These are phyloP conservation scores for Porites australiensis DNA, from an alignment of 64 coral and sea anemone species.

Conservation along the genomic window DNA sequence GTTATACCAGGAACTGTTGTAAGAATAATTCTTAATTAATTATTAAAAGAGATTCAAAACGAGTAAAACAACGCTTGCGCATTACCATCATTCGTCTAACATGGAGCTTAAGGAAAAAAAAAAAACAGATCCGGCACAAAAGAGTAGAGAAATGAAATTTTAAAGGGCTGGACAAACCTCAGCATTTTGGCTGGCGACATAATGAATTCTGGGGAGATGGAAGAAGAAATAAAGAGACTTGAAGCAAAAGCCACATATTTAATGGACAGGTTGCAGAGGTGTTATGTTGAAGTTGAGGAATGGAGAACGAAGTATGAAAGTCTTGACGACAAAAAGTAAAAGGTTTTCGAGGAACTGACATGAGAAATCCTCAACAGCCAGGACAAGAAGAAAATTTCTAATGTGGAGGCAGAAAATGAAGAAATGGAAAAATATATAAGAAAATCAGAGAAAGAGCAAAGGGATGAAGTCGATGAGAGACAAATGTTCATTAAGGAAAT, in stretches of 20 bases:
- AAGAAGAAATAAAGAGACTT: conserved; percentile 7
- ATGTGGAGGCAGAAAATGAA: conserved; percentile 9
- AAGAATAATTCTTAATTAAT: too few species aligned
- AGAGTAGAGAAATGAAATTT: too few species aligned
- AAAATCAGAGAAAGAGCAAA: not conserved
- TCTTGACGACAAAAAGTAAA: not conserved
- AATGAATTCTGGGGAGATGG: too few species aligned
- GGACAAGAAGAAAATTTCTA: not conserved
- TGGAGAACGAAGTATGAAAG: conserved; percentile 14
- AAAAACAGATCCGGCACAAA: too few species aligned
- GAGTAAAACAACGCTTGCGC: too few species aligned
- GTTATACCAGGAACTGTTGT: too few species aligned
- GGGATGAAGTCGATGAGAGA: not conserved
- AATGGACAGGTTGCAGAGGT: not conserved
- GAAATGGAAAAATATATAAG: not conserved
- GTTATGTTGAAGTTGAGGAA: conserved; percentile 2
- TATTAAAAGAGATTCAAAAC: too few species aligned
- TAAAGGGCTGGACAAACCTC: too few species aligned
- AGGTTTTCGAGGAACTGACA: conserved; percentile 3
- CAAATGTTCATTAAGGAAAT: conserved; percentile 21
- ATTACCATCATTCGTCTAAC: too few species aligned
- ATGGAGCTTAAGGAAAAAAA: too few species aligned
- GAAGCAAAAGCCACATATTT: conserved; percentile 13
- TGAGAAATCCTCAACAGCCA: not conserved
- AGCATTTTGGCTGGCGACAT: too few species aligned